Conservation (phyloP, 2,797 vertebrate species). For the Lophotriccus pileatus region DNA sequence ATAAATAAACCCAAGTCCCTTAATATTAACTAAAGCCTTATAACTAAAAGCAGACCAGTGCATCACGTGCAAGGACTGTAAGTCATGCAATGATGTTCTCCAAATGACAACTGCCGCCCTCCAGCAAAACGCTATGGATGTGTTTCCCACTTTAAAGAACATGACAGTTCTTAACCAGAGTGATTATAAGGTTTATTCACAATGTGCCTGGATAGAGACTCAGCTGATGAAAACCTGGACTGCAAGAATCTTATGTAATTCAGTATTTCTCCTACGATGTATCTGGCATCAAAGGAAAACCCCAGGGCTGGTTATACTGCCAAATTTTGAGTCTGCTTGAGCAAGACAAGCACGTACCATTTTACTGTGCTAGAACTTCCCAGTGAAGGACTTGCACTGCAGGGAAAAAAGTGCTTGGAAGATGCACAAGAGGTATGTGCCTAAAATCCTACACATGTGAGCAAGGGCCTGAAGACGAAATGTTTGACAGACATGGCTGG, state of each 20-base stretch:
- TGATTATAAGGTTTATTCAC: background rate
- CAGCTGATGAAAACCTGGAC: background rate
- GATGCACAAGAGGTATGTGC: background rate
- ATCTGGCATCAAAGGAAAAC: background rate
- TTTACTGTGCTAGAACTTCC: background rate
- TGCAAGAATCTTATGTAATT: background rate
- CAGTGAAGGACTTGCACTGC: background rate
- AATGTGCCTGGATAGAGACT: background rate
- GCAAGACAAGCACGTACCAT: background rate
- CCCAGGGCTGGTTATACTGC: too few species aligned
- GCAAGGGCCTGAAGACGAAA: background rate
- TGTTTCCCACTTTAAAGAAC: background rate
- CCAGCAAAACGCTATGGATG: background rate
- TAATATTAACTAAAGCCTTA: background rate
- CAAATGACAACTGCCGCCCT: background rate
- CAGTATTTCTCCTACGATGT: background rate
- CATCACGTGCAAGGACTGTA: accelerated
- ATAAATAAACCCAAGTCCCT: background rate
- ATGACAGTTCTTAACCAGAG: background rate
- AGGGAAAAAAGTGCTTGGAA: background rate
- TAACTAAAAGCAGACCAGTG: background rate
- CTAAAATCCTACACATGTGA: background rate
- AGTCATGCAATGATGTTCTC: background rate
- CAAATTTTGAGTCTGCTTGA: accelerated
- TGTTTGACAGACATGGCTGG: background rate